Percentiles rank a stretch among this genome's conserved stretches.
phyloP scores from a whole-genome alignment of 2,888 invertebrate species.

The Euproctis similis region DNA sequence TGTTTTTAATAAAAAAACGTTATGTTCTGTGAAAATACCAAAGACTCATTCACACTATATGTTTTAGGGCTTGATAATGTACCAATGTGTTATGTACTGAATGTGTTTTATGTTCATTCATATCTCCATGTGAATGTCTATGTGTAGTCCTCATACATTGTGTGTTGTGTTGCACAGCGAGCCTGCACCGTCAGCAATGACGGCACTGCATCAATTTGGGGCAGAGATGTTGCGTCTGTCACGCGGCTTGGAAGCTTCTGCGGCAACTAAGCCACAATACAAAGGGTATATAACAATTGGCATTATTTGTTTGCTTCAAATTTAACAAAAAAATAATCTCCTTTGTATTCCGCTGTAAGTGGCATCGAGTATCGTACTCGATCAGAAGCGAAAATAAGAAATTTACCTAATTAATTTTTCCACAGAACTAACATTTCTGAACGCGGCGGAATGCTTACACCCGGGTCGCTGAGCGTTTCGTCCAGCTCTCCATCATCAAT shows the following conservation, averaged over 20 bases:
- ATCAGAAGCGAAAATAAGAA: too few relatives aligned
- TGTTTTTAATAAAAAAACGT: too few relatives aligned
- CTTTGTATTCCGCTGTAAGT: too few relatives aligned
- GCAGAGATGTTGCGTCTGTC: constrained; percentile 91
- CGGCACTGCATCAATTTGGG: constrained; percentile 89
- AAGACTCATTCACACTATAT: constrained; percentile 5
- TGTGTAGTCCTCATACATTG: constrained; percentile 54
- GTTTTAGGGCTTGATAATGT: constrained; percentile 16
- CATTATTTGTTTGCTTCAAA: constrained; percentile 49
- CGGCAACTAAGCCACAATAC: constrained; percentile 62
- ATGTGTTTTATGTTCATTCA: constrained; percentile 15
- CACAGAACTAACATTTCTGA: constrained; percentile 62
- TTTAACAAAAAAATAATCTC: too few relatives aligned
- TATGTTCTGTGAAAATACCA: too few relatives aligned
- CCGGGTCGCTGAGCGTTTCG: constrained; percentile 63
- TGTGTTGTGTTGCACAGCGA: constrained; percentile 77
- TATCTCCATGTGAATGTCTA: constrained; percentile 31
- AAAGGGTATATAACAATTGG: constrained; percentile 65
- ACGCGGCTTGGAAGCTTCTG: constrained; percentile 85
- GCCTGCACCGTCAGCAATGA: constrained; percentile 87
- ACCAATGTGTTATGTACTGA: constrained; percentile 9
- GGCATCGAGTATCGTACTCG: too few relatives aligned
- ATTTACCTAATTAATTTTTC: too few relatives aligned
- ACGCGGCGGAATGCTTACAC: constrained; percentile 61
- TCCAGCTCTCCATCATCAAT: constrained; percentile 68